Conservation (phyloP, 2,888 invertebrate species). For the Aphidius colemani region DNA sequence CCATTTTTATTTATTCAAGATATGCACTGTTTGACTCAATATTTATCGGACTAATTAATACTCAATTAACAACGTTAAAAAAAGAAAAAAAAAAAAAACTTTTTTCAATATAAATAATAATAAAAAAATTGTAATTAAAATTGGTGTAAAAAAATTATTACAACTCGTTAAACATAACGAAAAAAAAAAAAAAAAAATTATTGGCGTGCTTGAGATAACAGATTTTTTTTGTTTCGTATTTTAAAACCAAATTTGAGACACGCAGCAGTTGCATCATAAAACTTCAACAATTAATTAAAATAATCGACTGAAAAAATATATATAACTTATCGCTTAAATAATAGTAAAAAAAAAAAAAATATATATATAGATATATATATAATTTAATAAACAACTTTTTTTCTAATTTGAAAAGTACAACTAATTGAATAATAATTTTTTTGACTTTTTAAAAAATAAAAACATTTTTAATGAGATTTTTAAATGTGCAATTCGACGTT, state of each 20-base stretch:
- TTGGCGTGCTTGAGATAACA: background rate
- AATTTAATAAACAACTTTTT: too few relatives aligned
- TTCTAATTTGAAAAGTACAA: too few relatives aligned
- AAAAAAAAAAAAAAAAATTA: slow-evolving; percentile 19
- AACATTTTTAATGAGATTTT: too few relatives aligned
- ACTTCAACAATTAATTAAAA: slow-evolving; percentile 13
- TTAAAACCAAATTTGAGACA: background rate
- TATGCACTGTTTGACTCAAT: slow-evolving; percentile 1
- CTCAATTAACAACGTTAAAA: background rate
- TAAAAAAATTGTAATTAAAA: background rate
- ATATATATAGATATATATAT: too few relatives aligned
- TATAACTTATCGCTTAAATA: background rate
- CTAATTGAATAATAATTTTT: too few relatives aligned
- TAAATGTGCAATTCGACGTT: too few relatives aligned
- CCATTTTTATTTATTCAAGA: slow-evolving; percentile 4
- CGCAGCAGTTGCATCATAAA: background rate
- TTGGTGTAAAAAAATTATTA: background rate
- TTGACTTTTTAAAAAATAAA: too few relatives aligned
- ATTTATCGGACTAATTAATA: slow-evolving; percentile 4
- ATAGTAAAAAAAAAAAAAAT: too few relatives aligned
- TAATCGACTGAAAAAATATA: slow-evolving; percentile 16
- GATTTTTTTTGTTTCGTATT: background rate
- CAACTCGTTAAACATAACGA: slow-evolving; percentile 1
- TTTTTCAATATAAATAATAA: background rate
- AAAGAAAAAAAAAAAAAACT: slow-evolving; percentile 11